Base-by-base conservation (phyloP, 2,888 invertebrate species). In the Stenchaetothrips biformis region DNA sequence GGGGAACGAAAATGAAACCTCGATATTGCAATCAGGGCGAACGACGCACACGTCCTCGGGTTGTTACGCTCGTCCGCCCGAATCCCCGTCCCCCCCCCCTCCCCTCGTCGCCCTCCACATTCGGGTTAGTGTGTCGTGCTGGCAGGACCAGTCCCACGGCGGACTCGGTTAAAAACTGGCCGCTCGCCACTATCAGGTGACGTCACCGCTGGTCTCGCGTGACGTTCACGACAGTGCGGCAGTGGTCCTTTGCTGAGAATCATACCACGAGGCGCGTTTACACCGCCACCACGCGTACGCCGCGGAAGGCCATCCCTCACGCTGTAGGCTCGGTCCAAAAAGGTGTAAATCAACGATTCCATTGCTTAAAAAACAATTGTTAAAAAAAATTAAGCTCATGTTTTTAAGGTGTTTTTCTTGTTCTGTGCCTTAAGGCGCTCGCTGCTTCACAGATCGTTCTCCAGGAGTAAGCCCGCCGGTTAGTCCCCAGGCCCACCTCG, bases 141-240 rank as follows among this genome's bases (percentile, higher is more conserved):
- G n/a, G n/a, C n/a, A n/a, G n/a, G n/a, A n/a, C n/a, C n/a, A n/a
- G n/a, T 9, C 53, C 53, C 53, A 16, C 13, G 16, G 53, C 37
- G 37, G 37, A 37, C 37, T 37, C 53, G 53, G n/a, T n/a, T n/a
- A 13, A 53, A 53, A 53, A 53, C 13, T 4, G 11, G 18, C 37
- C n/a, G n/a, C n/a, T 13, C 4, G 53, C 13, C 13, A 11, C 53
- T 13, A 4, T 18, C 8, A 7, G 0, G 53, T 53, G 53, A 53
- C 53, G 53, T 53, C 53, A 8, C 1, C 18, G 88, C 86, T 7
- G 83, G n/a, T n/a, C n/a, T n/a, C 83, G 85, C 83, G 88, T 85
- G 87, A 89, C 85, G 86, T 85, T n/a, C 78, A 84, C 86, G 82
- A 86, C 67, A 25, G 21, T 11, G 7, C n/a, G n/a, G 25, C 25